Base-by-base conservation (phyloP, 2,797 vertebrate species). In the Uromys caudimaculatus region DNA sequence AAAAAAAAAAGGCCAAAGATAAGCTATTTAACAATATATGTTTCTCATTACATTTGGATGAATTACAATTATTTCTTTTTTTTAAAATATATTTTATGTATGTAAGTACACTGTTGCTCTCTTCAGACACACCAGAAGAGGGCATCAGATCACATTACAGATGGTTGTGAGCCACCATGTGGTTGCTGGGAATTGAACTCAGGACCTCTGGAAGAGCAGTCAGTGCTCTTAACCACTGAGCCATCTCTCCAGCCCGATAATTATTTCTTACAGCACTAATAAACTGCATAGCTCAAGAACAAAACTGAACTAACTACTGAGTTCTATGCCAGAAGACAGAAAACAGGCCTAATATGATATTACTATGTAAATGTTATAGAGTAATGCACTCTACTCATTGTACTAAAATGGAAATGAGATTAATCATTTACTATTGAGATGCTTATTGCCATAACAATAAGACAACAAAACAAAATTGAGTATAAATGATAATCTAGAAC, bases 51-150 rank as follows among this genome's bases (percentile, higher is more conserved):
- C 29, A 91, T 52, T 1, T 58, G 60, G 94, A 90, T 24, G 44
- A 92, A 94, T 24, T 88, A 47, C 64, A 96, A 94, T 44, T 88
- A 77, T 89, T 96, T 94, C 90, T 94, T 87, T n/a, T n/a, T n/a
- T n/a, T n/a, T n/a, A n/a, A n/a, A n/a, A n/a, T n/a, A n/a, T n/a
- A n/a, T n/a, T n/a, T n/a, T n/a, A n/a, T n/a, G n/a, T n/a, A n/a
- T n/a, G n/a, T n/a, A n/a, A n/a, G n/a, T n/a, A n/a, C n/a, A n/a
- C n/a, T n/a, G n/a, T n/a, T n/a, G n/a, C n/a, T n/a, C n/a, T n/a
- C n/a, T n/a, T n/a, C n/a, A n/a, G n/a, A n/a, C n/a, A n/a, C n/a
- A n/a, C n/a, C n/a, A n/a, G n/a, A n/a, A n/a, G n/a, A n/a, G n/a
- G n/a, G n/a, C n/a, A n/a, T n/a, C n/a, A n/a, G n/a, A n/a, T n/a